phyloP scores from a whole-genome alignment of 2,888 invertebrate genomes.

The Latrodectus hesperus region DNA sequence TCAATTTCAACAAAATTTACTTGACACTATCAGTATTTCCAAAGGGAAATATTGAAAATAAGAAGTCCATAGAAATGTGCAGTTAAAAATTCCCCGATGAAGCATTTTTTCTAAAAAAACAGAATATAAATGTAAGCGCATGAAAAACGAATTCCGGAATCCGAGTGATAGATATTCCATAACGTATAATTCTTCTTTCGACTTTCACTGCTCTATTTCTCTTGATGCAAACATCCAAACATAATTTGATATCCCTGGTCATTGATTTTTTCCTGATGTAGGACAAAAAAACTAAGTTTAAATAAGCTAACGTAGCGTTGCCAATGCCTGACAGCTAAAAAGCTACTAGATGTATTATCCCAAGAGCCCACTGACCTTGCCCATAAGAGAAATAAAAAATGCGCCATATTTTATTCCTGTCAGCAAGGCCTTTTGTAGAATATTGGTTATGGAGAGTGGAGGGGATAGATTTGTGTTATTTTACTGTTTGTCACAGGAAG shows the following conservation, averaged over 20 bases:
- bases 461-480: neutral
- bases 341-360: conserved; percentile 51
- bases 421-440: conserved; percentile 9
- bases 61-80: too few species aligned
- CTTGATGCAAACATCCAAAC: neutral
- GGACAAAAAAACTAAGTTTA: conserved; percentile 26
- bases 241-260: too few species aligned
- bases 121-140: too few species aligned
- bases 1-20: too few species aligned
- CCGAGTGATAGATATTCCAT: too few species aligned
- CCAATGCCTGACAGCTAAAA: conserved; percentile 47
- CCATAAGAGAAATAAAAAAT: conserved; percentile 22
- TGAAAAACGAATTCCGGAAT: too few species aligned
- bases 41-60: too few species aligned
- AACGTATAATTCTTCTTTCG: too few species aligned
- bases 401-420: conserved; percentile 27
- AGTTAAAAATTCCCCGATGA: too few species aligned
- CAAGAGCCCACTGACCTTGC: conserved; percentile 18
- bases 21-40: too few species aligned
- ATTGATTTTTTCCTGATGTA: neutral
- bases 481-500: too few species aligned
- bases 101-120: too few species aligned
- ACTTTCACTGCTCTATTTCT: neutral
- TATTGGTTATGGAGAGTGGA: conserved; percentile 23
- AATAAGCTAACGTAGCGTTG: conserved; percentile 31